Evolutionary conservation across 2,113 vertebrate genomes (phyloP), one percentile per base, ranked within the genome.

Genomic region (Spea multiplicata): DNA sequence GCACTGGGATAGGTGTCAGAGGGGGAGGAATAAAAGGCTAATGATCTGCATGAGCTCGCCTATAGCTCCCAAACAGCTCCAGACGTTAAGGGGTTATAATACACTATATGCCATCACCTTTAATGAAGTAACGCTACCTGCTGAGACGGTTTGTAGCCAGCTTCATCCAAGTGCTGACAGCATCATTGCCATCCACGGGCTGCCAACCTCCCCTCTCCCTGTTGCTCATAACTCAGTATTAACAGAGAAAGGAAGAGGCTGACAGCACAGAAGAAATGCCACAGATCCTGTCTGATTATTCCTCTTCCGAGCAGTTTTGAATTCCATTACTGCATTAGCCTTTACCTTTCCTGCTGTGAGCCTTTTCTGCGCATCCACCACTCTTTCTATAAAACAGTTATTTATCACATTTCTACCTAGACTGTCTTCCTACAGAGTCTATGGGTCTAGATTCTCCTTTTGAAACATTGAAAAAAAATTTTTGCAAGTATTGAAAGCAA

Each of bases 1-100:
- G 71, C 78, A 68, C 71, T 64, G 47, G 44, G 65, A 74, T 68
- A 16, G 71, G 71, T 44, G 17, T 73, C 10, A 17, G 64, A 72
- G 53, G 71, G 53, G 64, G 49, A 61, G 52, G 59, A 80, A 73
- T 73, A 67, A 44, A 66, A 55, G 71, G 64, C 71, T 80, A 80
- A 80, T 80, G 78, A 80, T 80, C 78, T 80, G 78, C 78, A 80
- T 55, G 55, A 55, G 64, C 55, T 74, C 71, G 48, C 71, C 71
- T 68, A 66, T 49, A 53, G 71, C 78, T 80, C 71, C 66, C 74
- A 74, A 74, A 68, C 50, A 68, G 71, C 77, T 80, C 64, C 66
- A 80, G 71, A 64, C 73, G 53, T 68, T 44, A 74, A 68, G 7
- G 78, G 71, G 78, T 73, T 80, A 74, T 48, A 73, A 80, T 68